phyloP scores from a whole-genome alignment of 2,888 invertebrate genomes.

The Lasioglossum pauxillum region DNA sequence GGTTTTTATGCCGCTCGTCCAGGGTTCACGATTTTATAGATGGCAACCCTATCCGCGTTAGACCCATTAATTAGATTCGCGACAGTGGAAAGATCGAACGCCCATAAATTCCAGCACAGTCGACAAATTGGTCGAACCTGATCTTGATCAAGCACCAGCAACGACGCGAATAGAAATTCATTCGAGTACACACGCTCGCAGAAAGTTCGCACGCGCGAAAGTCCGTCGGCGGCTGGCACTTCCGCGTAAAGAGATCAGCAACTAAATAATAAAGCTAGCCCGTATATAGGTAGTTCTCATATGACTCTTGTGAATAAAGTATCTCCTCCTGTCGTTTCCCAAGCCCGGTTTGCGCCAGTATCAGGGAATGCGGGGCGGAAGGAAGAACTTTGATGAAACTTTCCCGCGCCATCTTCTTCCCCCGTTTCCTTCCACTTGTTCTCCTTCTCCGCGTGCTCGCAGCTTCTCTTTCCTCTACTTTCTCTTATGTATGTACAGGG shows the following conservation, averaged over 20 bases:
- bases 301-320: slow-evolving; percentile 74
- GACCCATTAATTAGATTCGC: neutral
- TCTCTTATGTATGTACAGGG: neutral
- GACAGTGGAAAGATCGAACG: neutral
- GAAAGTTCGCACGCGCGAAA: neutral
- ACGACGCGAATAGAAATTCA: neutral
- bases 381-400: slow-evolving; percentile 60
- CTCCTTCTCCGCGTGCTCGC: neutral
- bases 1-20: too few species aligned
- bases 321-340: slow-evolving; percentile 70
- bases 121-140: neutral
- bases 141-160: neutral
- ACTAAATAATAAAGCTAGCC: slow-evolving; percentile 55
- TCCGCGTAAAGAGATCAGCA: slow-evolving; percentile 31
- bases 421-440: neutral
- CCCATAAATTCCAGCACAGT: neutral
- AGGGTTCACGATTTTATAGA: too few species aligned
- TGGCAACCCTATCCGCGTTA: neutral
- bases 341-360: slow-evolving; percentile 40
- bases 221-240: neutral
- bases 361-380: slow-evolving; percentile 17
- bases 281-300: slow-evolving; percentile 53
- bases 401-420: slow-evolving; percentile 45
- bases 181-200: neutral
- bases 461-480: slow-evolving; percentile 25